phyloP scores from a whole-genome alignment of 2,113 vertebrate species.

The Cryptomyrus ogoouensis region DNA sequence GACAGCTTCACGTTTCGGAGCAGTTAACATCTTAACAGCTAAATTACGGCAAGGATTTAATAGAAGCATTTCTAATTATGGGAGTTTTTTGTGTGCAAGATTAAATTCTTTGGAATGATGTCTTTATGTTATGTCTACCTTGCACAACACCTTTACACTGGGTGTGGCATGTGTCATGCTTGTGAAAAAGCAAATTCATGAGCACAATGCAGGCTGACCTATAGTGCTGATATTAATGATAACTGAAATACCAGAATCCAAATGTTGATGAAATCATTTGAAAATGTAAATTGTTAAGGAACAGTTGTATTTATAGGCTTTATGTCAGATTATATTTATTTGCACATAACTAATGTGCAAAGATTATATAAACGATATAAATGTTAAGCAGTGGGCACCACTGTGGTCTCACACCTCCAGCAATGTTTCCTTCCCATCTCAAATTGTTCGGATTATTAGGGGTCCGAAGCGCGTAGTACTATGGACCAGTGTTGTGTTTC shows the following conservation, averaged over 20 bases:
- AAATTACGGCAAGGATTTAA: not conserved
- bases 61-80: not conserved
- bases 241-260: not conserved
- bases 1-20: not conserved
- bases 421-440: not conserved
- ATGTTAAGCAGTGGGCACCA: not conserved
- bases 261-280: not conserved
- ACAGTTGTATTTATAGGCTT: not conserved
- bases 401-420: not conserved
- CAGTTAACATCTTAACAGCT: not conserved
- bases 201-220: not conserved
- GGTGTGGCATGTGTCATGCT: not conserved
- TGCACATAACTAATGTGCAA: not conserved
- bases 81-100: not conserved
- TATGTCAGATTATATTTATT: not conserved
- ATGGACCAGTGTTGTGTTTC: not conserved
- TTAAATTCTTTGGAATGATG: not conserved
- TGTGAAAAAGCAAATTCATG: not conserved
- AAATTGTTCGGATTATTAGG: not conserved
- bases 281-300: not conserved
- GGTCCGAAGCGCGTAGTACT: not conserved
- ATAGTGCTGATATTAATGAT: not conserved
- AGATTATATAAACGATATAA: not conserved
- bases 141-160: not conserved
- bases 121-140: not conserved